phyloP scores from a whole-genome alignment of 1,140 invertebrate species.

The Drosophila burlai region DNA sequence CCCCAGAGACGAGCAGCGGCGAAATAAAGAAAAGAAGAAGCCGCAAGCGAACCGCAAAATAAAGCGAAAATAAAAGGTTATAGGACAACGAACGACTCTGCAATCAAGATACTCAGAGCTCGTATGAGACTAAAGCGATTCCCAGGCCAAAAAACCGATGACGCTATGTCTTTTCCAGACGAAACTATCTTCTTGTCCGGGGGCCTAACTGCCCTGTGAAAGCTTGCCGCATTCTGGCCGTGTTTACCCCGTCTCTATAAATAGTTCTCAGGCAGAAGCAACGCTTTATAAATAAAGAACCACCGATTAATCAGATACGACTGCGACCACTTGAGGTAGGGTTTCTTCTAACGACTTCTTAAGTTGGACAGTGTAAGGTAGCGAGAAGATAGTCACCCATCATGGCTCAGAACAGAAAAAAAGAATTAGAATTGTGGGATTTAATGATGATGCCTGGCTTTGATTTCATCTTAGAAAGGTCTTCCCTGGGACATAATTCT shows the following conservation, averaged over 20 bases:
- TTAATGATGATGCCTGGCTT: not conserved
- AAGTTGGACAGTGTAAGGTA: constrained; percentile 8
- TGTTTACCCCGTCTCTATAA: constrained; percentile 60
- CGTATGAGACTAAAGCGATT: constrained; percentile 27
- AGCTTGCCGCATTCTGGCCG: constrained; percentile 54
- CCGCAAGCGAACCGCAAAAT: constrained; percentile 24
- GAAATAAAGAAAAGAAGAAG: constrained; percentile 28
- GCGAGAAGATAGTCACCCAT: not conserved
- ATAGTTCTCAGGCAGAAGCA: constrained; percentile 43
- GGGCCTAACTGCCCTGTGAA: constrained; percentile 53
- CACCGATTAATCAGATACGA: constrained; percentile 55
- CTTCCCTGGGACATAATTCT: not conserved
- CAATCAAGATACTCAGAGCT: constrained; percentile 36
- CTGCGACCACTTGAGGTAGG: constrained; percentile 57
- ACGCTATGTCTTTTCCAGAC: constrained; percentile 46
- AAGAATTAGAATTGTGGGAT: constrained; percentile 1
- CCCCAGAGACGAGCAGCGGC: constrained; percentile 7
- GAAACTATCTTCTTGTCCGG: constrained; percentile 31
- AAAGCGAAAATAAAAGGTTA: constrained; percentile 73
- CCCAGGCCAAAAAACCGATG: constrained; percentile 34
- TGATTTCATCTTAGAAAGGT: not conserved
- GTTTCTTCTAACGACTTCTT: constrained; percentile 29
- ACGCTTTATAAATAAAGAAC: constrained; percentile 61
- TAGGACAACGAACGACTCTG: constrained; percentile 77
- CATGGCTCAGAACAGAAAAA: not conserved